Conservation (phyloP, 2,888 invertebrate genomes). For the Acronicta aceris region DNA sequence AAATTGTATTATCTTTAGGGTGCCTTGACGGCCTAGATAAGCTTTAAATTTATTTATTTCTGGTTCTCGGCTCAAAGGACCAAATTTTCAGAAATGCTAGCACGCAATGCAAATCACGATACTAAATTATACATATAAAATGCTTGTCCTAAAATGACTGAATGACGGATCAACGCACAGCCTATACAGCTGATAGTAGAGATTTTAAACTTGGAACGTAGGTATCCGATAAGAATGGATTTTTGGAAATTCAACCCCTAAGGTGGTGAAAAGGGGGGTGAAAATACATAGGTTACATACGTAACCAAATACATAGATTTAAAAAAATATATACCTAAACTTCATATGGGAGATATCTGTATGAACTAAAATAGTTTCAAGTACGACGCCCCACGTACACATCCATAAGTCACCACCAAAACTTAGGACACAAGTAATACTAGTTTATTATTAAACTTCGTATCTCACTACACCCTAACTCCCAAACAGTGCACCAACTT, state of each 20-base stretch:
- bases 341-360: background rate
- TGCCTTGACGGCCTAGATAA: background rate
- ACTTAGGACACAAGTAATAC: constrained; percentile 21
- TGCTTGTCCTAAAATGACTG: no score
- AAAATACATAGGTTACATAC: no score
- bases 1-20: no score
- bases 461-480: constrained; percentile 25
- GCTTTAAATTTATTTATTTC: background rate
- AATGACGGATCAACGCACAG: no score
- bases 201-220: no score
- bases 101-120: no score
- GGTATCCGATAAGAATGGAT: no score
- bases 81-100: background rate
- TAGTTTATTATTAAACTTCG: constrained; percentile 45
- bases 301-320: background rate
- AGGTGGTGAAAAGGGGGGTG: no score
- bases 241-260: no score
- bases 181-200: no score
- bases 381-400: constrained; percentile 4
- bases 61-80: background rate
- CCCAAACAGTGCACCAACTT: constrained; percentile 33
- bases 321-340: background rate
- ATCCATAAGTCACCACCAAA: constrained; percentile 32
- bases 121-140: no score
- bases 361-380: constrained; percentile 14